Evolutionary conservation across 2,888 invertebrate genomes (phyloP).

Genomic region (Drosophila anceps): DNA sequence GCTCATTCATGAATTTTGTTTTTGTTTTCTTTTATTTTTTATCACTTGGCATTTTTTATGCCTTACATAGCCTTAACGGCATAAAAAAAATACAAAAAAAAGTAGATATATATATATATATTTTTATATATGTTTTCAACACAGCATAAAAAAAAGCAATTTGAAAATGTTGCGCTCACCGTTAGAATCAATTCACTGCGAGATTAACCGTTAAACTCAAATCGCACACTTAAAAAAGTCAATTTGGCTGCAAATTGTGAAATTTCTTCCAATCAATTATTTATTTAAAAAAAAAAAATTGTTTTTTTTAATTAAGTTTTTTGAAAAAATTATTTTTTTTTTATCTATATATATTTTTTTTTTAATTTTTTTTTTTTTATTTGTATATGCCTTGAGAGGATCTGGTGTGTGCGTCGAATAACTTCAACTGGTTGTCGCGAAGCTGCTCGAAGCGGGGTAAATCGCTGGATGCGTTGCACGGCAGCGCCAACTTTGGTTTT

Average conservation of each 20-base stretch:
- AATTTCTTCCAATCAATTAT: constrained; percentile 6
- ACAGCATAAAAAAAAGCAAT: constrained; percentile 33
- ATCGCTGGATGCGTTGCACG: constrained; percentile 40
- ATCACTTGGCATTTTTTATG: constrained; percentile 41
- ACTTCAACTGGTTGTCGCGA: constrained; percentile 78
- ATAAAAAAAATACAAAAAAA: constrained; percentile 32
- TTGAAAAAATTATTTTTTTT: neutral
- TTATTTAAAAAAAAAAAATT: neutral
- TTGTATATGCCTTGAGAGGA: neutral
- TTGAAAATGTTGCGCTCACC: constrained; percentile 54
- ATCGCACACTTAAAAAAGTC: constrained; percentile 31
- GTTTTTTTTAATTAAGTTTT: constrained; percentile 1
- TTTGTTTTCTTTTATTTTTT: constrained; percentile 17
- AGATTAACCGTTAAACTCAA: constrained; percentile 51
- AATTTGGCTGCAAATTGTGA: constrained; percentile 2
- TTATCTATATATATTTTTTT: too few relatives aligned
- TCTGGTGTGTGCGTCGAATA: constrained; percentile 16
- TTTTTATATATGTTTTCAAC: constrained; percentile 18
- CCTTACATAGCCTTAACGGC: constrained; percentile 8
- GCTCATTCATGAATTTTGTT: constrained; percentile 3
- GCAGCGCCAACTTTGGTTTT: constrained; percentile 36
- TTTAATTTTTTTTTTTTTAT: neutral
- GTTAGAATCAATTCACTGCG: constrained; percentile 44
- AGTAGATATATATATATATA: constrained; percentile 2
- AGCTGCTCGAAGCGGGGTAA: constrained; percentile 57